Percentiles rank a stretch among this genome's conserved stretches.
Conservation (phyloP, 2,113 vertebrate genomes). For the Zapus hudsonius region DNA sequence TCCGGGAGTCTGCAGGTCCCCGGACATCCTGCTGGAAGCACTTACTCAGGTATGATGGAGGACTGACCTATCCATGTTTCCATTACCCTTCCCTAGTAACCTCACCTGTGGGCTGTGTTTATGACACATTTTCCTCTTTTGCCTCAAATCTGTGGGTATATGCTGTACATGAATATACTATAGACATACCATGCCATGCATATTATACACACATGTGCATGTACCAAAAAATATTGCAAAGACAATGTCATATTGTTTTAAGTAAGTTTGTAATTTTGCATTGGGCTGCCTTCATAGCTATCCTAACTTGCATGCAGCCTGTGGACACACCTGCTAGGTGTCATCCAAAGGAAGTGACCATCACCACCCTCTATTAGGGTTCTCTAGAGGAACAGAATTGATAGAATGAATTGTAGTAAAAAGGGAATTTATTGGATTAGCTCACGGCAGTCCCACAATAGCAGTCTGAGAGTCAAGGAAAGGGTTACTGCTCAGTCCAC, state of each 20-base stretch:
- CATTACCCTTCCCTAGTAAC: fast-evolving
- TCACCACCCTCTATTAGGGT: fast-evolving
- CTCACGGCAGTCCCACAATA: no score
- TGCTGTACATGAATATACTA: no score
- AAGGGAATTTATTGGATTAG: no score
- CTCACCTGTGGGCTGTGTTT: background rate
- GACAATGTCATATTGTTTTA: no score
- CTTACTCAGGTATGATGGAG: constrained; percentile 93
- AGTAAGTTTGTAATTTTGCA: background rate
- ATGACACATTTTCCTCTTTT: background rate
- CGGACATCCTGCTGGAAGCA: constrained; percentile 95
- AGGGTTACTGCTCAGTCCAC: no score
- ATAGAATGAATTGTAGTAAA: no score
- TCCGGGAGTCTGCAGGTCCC: constrained; percentile 95
- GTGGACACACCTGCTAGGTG: background rate
- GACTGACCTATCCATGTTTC: fast-evolving
- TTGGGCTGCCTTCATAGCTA: background rate
- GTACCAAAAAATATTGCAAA: no score
- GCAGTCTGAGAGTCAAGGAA: no score
- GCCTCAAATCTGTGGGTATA: background rate
- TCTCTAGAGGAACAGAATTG: no score
- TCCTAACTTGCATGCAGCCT: no score
- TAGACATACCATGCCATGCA: no score
- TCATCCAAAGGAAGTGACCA: background rate
- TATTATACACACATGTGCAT: no score